Conservation (phyloP, 2,888 invertebrate genomes). For the Lochmaea crataegi region DNA sequence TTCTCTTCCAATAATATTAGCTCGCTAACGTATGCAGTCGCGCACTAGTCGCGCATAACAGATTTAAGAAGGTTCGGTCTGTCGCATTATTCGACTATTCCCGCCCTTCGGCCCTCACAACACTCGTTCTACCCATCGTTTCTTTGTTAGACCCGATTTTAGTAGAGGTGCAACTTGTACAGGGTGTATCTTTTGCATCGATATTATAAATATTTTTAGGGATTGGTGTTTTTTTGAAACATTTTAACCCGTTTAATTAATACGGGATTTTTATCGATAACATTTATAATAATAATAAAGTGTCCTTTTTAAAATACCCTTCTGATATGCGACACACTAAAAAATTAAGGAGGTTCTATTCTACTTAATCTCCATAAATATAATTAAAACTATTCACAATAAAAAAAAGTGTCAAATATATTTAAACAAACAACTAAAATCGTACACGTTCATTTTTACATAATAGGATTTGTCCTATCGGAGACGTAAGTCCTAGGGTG, state of each 20-base stretch:
- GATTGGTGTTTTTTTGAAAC: not conserved
- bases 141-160: slow-evolving; percentile 9
- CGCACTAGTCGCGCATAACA: slow-evolving; percentile 33
- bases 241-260: not conserved
- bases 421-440: too few species aligned
- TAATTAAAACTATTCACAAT: too few species aligned
- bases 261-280: too few species aligned
- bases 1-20: slow-evolving; percentile 28
- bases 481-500: too few species aligned
- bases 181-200: not conserved
- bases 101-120: slow-evolving; percentile 19
- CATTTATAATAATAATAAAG: too few species aligned
- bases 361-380: too few species aligned
- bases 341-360: too few species aligned
- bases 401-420: too few species aligned
- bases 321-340: too few species aligned
- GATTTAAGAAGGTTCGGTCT: slow-evolving; percentile 16
- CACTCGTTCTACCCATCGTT: not conserved
- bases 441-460: too few species aligned
- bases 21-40: slow-evolving; percentile 35
- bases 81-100: slow-evolving; percentile 21
- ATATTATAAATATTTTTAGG: not conserved
- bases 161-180: slow-evolving; percentile 17
- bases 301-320: too few species aligned
- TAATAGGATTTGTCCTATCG: too few species aligned